phyloP scores from a whole-genome alignment of 2,113 vertebrate genomes.

The Ceyx melanurus region DNA sequence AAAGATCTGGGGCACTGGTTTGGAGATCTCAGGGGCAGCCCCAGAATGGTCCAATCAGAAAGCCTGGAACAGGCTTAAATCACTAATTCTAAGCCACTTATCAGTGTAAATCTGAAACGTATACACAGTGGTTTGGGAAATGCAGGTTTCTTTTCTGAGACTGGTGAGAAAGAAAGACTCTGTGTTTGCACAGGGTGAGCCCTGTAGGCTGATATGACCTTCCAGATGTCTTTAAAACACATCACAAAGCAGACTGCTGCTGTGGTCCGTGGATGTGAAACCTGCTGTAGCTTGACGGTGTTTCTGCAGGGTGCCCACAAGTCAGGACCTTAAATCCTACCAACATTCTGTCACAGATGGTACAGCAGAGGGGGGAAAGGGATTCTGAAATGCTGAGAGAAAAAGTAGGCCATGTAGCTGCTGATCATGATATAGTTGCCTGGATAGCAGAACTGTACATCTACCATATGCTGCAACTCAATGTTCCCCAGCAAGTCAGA shows the following conservation, averaged over 20 bases:
- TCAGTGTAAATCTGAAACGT: background rate
- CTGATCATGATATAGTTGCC: background rate
- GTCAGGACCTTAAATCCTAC: constrained; percentile 30
- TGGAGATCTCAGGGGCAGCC: background rate
- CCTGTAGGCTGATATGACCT: background rate
- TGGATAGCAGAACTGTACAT: background rate
- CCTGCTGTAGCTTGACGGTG: background rate
- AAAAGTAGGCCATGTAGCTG: constrained; percentile 39
- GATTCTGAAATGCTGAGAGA: constrained; percentile 12
- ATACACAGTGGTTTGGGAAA: background rate
- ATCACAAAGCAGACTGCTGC: background rate
- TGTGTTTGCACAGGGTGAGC: background rate
- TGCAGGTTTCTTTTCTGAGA: background rate
- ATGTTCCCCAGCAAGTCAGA: background rate
- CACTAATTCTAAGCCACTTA: background rate
- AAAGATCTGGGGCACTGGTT: background rate
- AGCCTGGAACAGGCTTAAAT: background rate
- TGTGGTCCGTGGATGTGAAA: background rate
- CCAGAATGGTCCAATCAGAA: background rate
- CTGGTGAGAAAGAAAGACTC: background rate
- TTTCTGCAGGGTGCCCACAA: constrained; percentile 1
- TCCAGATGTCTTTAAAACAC: background rate
- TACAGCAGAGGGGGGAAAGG: background rate
- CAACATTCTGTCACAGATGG: constrained; percentile 54
- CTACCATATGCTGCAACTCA: constrained; percentile 17